Conservation (phyloP, 1,140 invertebrate genomes). For the Calliphora vicina region DNA sequence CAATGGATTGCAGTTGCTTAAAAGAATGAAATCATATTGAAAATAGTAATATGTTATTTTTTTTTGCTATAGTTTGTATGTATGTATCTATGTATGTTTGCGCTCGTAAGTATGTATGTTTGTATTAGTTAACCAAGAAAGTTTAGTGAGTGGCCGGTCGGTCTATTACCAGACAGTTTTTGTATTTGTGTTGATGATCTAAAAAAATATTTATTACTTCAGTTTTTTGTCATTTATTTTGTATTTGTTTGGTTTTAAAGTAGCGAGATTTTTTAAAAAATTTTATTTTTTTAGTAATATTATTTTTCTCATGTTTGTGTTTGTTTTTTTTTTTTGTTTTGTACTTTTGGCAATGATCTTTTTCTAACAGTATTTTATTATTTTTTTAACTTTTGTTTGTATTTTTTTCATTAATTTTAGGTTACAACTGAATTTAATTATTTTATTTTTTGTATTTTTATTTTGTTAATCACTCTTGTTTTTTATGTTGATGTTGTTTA, state of each 20-base stretch:
- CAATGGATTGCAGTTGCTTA: background rate
- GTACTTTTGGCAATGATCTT: conserved; percentile 43
- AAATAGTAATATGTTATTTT: background rate
- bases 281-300: conserved; percentile 4
- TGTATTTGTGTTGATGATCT: conserved; percentile 36
- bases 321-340: conserved; percentile 36
- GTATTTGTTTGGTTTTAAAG: conserved; percentile 32
- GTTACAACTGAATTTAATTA: background rate
- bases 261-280: background rate
- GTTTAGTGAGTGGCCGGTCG: too few relatives aligned
- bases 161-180: conserved; percentile 18
- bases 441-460: conserved; percentile 6
- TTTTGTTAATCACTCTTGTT: conserved; percentile 27
- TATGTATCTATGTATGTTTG: too few relatives aligned
- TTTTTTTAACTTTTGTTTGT: conserved; percentile 23
- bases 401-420: conserved; percentile 20
- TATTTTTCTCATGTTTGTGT: conserved; percentile 36
- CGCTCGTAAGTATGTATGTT: background rate
- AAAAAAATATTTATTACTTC: conserved; percentile 46
- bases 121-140: conserved; percentile 5
- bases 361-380: conserved; percentile 40
- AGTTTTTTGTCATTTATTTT: conserved; percentile 46
- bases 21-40: background rate
- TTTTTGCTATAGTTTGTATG: background rate
- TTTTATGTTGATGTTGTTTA: background rate